Conservation (phyloP, 2,113 vertebrate species). For the Platichthys flesus region DNA sequence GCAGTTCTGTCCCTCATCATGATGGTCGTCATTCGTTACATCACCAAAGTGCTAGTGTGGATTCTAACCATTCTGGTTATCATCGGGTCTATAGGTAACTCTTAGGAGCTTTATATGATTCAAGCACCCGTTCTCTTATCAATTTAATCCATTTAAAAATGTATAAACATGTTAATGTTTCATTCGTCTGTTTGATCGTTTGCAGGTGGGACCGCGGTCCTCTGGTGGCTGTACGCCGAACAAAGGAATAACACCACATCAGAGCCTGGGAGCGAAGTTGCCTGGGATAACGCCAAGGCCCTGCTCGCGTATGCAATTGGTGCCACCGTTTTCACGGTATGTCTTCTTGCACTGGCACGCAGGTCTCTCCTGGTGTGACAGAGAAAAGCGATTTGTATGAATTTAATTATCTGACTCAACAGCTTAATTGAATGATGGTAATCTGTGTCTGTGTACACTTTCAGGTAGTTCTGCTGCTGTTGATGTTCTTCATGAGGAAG, state of each 20-base stretch:
- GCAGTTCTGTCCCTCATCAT: slow-evolving; percentile 95
- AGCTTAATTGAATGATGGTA: background rate
- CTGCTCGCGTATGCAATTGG: slow-evolving; percentile 92
- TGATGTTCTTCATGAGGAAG: slow-evolving; percentile 96
- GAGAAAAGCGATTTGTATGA: background rate
- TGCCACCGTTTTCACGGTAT: slow-evolving; percentile 94
- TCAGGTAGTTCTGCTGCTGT: slow-evolving; percentile 91
- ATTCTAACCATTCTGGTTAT: slow-evolving; percentile 92
- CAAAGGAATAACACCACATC: slow-evolving; percentile 75
- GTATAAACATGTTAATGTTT: background rate
- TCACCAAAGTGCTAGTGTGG: slow-evolving; percentile 94
- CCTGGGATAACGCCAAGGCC: slow-evolving; percentile 90
- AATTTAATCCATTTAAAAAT: too few species aligned
- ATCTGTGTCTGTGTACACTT: slow-evolving; percentile 19
- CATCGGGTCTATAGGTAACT: slow-evolving; percentile 91
- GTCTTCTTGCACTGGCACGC: background rate
- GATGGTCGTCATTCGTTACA: slow-evolving; percentile 97
- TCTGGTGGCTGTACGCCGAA: slow-evolving; percentile 97
- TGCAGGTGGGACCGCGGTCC: slow-evolving; percentile 89
- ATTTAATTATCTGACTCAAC: background rate
- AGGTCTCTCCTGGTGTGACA: background rate
- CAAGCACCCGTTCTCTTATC: too few species aligned
- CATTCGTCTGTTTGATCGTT: slow-evolving; percentile 2
- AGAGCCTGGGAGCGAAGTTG: slow-evolving; percentile 85
- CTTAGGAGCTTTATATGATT: background rate